Base-by-base conservation (phyloP, 1,140 invertebrate genomes). In the Eciton burchellii region DNA sequence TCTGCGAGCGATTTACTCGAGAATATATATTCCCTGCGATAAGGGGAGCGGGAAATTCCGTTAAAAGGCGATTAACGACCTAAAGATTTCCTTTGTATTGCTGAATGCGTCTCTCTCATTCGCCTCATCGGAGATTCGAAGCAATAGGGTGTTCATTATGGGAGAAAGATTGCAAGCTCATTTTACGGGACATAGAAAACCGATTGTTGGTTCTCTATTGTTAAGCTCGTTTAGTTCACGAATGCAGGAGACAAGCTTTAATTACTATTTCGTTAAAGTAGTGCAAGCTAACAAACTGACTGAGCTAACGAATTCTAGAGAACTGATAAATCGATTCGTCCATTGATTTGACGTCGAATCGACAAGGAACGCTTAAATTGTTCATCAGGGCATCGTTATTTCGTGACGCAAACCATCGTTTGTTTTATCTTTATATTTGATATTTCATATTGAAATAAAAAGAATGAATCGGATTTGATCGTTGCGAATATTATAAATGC, bases 1-100 rank as follows among this genome's bases (percentile, higher is more conserved):
- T 57, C 57, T 57, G 21, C 1, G 41, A 24, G 14, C 8, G 41
- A 43, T 57, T 72, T 45, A 24, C 12, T 9, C 5, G 0, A 57
- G 52, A 68, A 1, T 47, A 26, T 47, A 1, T 62, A 11, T 47
- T 62, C 12, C 12, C n/a, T n/a, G n/a, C 11, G 49, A 52, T 19
- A n/a, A n/a, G 21, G 52, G 65, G 6, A 60, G 60, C 21, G 0
- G 12, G 1, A 49, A 62, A 62, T 49, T 35, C 3, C 19, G 4
- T 52, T 65, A 24, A 0, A 65, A 54, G 4, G 26, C 9, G 19
- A 65, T 76, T 76, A 76, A 76, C 63, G 21, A 26, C 16, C 5
- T 26, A 76, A 76, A 65, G 47, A 54, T 65, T 52, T 74, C 8
- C 26, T 52, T 74, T 76, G 47, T 76, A 45, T 54, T 8, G 19